Evolutionary conservation across 2,797 vertebrate species (phyloP), one percentile per base, ranked within the genome.

Genomic region (Phoebastria nigripes): DNA sequence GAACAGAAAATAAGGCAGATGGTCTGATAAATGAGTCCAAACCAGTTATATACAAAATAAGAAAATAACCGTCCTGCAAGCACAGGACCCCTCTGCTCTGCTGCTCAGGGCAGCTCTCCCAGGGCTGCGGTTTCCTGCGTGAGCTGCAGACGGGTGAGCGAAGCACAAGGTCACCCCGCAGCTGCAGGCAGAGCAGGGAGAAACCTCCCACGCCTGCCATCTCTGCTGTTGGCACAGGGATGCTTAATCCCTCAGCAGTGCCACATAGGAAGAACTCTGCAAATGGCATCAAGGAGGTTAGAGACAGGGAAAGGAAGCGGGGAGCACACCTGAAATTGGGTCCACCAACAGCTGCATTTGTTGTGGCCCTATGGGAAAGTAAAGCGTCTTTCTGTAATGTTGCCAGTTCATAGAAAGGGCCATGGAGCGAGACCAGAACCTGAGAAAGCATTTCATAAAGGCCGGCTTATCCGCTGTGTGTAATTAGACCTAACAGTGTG

Each of bases 361-460:
- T 26, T 33, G 41, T 28, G 81, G 56, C 12, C 29, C 61, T 24
- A 0, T 39, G 70, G 46, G 77, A 47, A 61, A 52, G 46, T 8
- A 6, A 47, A 82, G 51, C 29, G 42, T 14, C 37, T 81, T 61
- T 33, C 8, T 52, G 70, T 29, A 15, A 16, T 0, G 0, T 14
- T 66, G 46, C 59, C 54, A 4, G 20, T 6, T 39, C 54, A 20
- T 3, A 46, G 73, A 42, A 71, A 25, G 25, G 44, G 49, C 41
- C 2, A 0, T 2, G 35, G 76, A 47, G 26, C 0, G 1, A 44
- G 71, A 29, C 0, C 83, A 82, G 89, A 63, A 44, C 35, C 35
- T 11, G 31, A 37, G 81, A 31, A 84, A 89, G 37, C 7, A 25
- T 76, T 63, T 70, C 46, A 6, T 3, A 19, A 61, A 61, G 26